Conservation (phyloP, 1,140 invertebrate species). For the Heliconius melpomene region DNA sequence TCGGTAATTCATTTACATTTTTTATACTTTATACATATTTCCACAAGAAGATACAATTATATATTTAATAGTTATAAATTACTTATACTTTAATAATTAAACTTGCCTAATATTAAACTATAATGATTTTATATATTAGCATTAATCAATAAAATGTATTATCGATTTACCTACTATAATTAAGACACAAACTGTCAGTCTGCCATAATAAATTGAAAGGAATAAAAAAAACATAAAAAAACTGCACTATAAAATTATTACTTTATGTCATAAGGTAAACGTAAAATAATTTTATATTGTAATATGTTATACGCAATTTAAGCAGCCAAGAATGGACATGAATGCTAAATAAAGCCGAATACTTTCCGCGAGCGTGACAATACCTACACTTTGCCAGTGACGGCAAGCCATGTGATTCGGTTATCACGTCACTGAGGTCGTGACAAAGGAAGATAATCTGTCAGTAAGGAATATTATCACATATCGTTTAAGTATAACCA, state of each 20-base stretch:
- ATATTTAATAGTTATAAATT: neutral
- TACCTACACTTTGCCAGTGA: constrained; percentile 50
- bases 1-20: constrained; percentile 49
- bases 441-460: constrained; percentile 65
- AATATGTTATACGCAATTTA: constrained; percentile 12
- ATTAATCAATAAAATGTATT: neutral
- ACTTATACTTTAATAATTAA: neutral
- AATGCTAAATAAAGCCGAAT: constrained; percentile 43
- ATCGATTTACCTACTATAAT: neutral
- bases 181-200: neutral
- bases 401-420: constrained; percentile 61
- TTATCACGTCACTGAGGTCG: constrained; percentile 64
- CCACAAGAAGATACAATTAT: neutral
- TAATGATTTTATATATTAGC: too few species aligned
- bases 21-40: neutral
- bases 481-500: constrained; percentile 47
- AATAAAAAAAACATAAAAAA: neutral
- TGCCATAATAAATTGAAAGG: neutral
- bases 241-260: neutral
- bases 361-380: constrained; percentile 32
- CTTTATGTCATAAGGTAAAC: constrained; percentile 13
- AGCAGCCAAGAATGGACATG: constrained; percentile 36
- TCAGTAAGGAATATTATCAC: constrained; percentile 48
- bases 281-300: constrained; percentile 8
- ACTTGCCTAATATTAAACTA: neutral